Evolutionary conservation across 2,797 vertebrate species (phyloP), one percentile per base, ranked within the genome.

Genomic region (Tympanoctomys barrerae): DNA sequence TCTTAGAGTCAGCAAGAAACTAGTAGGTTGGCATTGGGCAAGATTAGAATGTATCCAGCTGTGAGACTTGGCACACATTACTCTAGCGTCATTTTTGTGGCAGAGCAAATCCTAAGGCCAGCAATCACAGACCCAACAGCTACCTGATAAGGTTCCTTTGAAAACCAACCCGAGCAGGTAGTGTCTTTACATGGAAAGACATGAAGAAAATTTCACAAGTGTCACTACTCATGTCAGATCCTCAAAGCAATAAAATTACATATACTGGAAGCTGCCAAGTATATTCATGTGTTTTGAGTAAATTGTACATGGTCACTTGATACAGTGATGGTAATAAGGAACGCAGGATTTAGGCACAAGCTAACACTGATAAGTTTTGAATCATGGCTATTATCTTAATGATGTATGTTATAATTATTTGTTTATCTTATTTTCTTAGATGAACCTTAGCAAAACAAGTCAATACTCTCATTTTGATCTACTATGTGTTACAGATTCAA

Each of bases 351-450:
- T 66, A 89, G 36, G 10, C 31, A 21, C 66, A 95, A 89, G 28
- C 91, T 46, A 96, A 89, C 90, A 94, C 18, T 87, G 36, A 84
- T 31, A 94, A 77, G 39, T 84, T 77, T 85, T 96, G 42, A 94
- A 78, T 36, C 26, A 8, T 89, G 82, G 90, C 80, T 71, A 21
- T 80, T 46, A 84, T 80, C 42, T 89, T 80, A 54, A 46, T 87
- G 83, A 71, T 71, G 36, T 77, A 24, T 84, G 61, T 49, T 94
- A 7, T 87, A 87, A 96, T 89, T 85, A 80, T 2, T 93, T 46
- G 10, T 64, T 79, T 80, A 68, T 90, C 59, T 68, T 68, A 42
- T 84, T 81, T 88, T 85, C 57, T 89, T 90, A 24, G 6, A 81
- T 31, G 4, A 93, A 93, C 54, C 39, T 28, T 16, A 89, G 31